A percentile compares a stretch with the other conserved stretches of the same genome.
Evolutionary conservation across 2,888 invertebrate species (phyloP).

Genomic region (Drosophila paranaensis): DNA sequence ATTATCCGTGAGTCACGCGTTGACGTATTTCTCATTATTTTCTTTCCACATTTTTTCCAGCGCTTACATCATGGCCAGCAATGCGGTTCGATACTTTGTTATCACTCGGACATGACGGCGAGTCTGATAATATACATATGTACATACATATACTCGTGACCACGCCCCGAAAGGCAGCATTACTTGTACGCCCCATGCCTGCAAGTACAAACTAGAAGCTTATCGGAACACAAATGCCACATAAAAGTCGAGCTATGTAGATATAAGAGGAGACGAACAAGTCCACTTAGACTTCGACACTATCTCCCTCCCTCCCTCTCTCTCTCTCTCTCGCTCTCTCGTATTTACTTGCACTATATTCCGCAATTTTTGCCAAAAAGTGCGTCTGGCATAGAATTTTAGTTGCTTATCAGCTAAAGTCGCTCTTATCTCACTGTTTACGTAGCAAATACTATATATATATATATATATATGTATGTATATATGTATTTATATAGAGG

Average conservation of each 20-base stretch:
- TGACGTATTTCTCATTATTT: conserved; percentile 19
- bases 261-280: conserved; percentile 22
- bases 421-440: conserved; percentile 65
- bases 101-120: conserved; percentile 50
- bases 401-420: conserved; percentile 51
- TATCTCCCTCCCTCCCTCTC: not conserved
- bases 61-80: conserved; percentile 51
- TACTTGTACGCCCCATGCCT: conserved; percentile 7
- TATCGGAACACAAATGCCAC: conserved; percentile 22
- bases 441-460: conserved; percentile 39
- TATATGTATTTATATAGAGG: conserved; percentile 7
- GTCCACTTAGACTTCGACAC: not conserved
- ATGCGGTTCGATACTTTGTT: conserved; percentile 45
- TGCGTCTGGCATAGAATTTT: conserved; percentile 26
- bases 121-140: conserved; percentile 26
- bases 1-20: conserved; percentile 38
- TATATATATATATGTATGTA: conserved; percentile 11
- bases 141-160: not conserved
- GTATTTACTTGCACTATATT: conserved; percentile 18
- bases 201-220: conserved; percentile 7
- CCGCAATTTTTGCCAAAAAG: conserved; percentile 22
- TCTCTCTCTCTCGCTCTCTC: not conserved
- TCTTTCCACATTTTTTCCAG: conserved; percentile 9
- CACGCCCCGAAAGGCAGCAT: conserved; percentile 20
- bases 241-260: conserved; percentile 36